Percentiles rank a stretch among this genome's conserved stretches.
phyloP scores from a whole-genome alignment of 2,888 invertebrate species.

The Aleiodes leptofemur region DNA sequence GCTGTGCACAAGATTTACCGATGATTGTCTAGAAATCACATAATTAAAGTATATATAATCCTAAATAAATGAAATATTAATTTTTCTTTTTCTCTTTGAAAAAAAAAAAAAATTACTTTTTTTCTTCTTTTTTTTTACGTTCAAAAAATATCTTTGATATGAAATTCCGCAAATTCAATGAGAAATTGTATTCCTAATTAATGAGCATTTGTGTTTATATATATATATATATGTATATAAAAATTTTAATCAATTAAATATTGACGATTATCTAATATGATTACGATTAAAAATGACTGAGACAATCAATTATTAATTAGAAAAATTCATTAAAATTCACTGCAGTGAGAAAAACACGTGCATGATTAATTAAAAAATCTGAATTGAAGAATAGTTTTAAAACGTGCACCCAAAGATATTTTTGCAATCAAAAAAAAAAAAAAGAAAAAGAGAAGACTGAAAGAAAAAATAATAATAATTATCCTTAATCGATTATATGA shows the following conservation, averaged over 20 bases:
- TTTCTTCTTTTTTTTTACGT: not conserved
- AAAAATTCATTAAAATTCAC: not conserved
- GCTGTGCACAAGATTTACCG: slow-evolving; percentile 29
- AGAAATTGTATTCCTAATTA: slow-evolving; percentile 26
- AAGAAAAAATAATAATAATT: not conserved
- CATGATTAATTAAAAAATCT: not conserved
- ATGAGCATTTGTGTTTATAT: slow-evolving; percentile 40
- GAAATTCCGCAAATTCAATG: slow-evolving; percentile 1
- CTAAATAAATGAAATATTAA: not conserved
- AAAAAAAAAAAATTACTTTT: not conserved
- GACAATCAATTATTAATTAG: not conserved
- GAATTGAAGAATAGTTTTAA: not conserved
- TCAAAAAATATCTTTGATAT: slow-evolving; percentile 6
- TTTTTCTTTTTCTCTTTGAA: not conserved
- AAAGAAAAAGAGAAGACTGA: no score
- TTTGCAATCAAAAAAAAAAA: slow-evolving; percentile 19
- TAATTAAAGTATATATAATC: slow-evolving; percentile 10
- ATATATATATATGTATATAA: slow-evolving; percentile 34
- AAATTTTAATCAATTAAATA: slow-evolving; percentile 25
- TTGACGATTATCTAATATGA: slow-evolving; percentile 5
- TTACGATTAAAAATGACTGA: slow-evolving; percentile 14
- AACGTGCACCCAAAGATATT: slow-evolving; percentile 19
- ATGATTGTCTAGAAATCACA: slow-evolving; percentile 27
- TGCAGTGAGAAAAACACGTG: not conserved
- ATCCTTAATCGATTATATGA: slow-evolving; percentile 3